Base-by-base conservation (phyloP, 1,140 invertebrate species). In the Trypoxylus dichotomus region DNA sequence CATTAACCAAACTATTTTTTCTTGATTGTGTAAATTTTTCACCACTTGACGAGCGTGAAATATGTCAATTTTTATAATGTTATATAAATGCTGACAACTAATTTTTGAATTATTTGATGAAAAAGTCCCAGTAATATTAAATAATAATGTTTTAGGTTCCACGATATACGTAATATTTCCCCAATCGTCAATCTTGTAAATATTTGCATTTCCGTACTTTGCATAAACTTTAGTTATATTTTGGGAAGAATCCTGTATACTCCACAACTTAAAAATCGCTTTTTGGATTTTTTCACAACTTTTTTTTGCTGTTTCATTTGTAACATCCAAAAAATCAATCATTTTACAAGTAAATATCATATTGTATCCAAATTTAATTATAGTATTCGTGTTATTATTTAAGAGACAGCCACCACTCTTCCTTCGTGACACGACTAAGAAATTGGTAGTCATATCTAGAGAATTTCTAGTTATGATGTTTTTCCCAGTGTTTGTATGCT, bases 151-250 rank as follows among this genome's bases (percentile, higher is more conserved):
- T 8, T 85, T 79, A 73, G 88, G 88, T 19, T 88, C 87, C 86
- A 74, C 13, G 1, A 78, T 79, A 21, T 86, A 80, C 41, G 88
- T 83, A 76, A 91, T 86, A 79, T 88, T 87, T 15, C 87, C 82
- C 92, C 92, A 93, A 79, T 90, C 89, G 2, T 86, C 85, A 1
- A 82, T 81, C 77, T 85, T 83, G 27, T 83, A 81, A 25, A 83
- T 82, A 24, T 87, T 83, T 7, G 90, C 85, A 83, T 92, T 91
- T 27, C 92, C 92, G 82, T 88, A 89, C 75, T 88, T 88, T 2
- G 90, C 90, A 24, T 92, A 85, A 82, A 87, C 89, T 41, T 83
- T 82, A 78, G 81, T 76, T 82, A 87, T 87, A 76, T 82, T 79
- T 21, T 82, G 11, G 13, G 7, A 13, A 68, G 7, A 13, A 72